Conservation (phyloP, 2,113 vertebrate species). For the Corythornis madagascariensis region DNA sequence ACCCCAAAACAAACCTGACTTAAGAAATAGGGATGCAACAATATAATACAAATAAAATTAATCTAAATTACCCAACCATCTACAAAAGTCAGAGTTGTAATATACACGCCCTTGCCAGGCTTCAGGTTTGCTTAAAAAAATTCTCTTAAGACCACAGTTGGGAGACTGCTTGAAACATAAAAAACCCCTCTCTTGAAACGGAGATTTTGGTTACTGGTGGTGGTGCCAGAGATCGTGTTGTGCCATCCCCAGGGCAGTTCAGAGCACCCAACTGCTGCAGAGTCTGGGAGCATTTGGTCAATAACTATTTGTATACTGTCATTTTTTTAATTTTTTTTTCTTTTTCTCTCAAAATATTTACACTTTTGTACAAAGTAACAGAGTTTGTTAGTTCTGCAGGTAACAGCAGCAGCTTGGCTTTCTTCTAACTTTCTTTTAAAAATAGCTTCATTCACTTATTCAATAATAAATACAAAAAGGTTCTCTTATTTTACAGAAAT, state of each 20-base stretch:
- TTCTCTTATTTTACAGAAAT: slow-evolving; percentile 99
- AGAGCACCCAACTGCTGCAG: slow-evolving; percentile 92
- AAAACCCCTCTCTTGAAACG: slow-evolving; percentile 62
- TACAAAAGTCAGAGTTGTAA: slow-evolving; percentile 69
- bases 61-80: slow-evolving; percentile 71
- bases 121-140: slow-evolving; percentile 74
- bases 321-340: slow-evolving; percentile 70
- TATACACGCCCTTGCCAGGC: slow-evolving; percentile 45
- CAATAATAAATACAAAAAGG: slow-evolving; percentile 99
- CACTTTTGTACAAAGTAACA: slow-evolving; percentile 99
- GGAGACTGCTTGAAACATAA: slow-evolving; percentile 58
- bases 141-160: slow-evolving; percentile 56
- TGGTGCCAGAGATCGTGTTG: slow-evolving; percentile 77
- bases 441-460: slow-evolving; percentile 99
- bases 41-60: slow-evolving; percentile 78
- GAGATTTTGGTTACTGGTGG: slow-evolving; percentile 75
- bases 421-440: slow-evolving; percentile 91
- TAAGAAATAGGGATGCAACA: slow-evolving; percentile 87
- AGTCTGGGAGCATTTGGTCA: slow-evolving; percentile 99
- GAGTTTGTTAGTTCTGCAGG: slow-evolving; percentile 86
- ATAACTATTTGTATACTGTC: slow-evolving; percentile 88
- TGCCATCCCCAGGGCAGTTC: slow-evolving; percentile 85
- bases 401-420: slow-evolving; percentile 94
- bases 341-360: slow-evolving; percentile 89
- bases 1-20: slow-evolving; percentile 75